phyloP scores from a whole-genome alignment of 2,113 vertebrate species.

The Zootoca vivipara region DNA sequence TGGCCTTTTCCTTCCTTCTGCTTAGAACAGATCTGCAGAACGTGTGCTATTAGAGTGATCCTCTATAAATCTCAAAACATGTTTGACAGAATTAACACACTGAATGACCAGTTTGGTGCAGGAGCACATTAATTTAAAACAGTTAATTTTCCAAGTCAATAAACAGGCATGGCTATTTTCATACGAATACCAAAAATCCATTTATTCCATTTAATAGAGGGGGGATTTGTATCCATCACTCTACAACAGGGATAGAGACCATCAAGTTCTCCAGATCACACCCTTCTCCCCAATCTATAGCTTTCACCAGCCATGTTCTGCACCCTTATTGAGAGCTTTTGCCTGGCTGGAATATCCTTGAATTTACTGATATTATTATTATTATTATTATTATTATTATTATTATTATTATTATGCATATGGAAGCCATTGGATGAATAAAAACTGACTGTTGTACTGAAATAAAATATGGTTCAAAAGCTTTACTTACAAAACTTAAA shows the following conservation, averaged over 20 bases:
- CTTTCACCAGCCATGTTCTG: no score
- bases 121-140: background rate
- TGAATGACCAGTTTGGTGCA: background rate
- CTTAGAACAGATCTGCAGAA: background rate
- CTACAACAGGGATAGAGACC: background rate
- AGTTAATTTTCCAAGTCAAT: background rate
- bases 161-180: fast-evolving
- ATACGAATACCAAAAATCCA: background rate
- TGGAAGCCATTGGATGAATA: no score
- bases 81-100: background rate
- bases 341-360: no score
- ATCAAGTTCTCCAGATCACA: no score
- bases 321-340: no score
- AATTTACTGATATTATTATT: no score
- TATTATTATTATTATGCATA: no score
- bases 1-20: background rate
- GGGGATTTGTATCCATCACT: background rate
- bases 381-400: no score
- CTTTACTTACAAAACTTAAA: no score
- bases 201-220: background rate
- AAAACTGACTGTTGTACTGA: no score
- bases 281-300: no score
- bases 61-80: background rate
- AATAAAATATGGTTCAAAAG: no score
- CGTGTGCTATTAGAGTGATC: background rate